Base-by-base conservation (phyloP, 2,113 vertebrate genomes). In the Nothoprocta perdicaria region DNA sequence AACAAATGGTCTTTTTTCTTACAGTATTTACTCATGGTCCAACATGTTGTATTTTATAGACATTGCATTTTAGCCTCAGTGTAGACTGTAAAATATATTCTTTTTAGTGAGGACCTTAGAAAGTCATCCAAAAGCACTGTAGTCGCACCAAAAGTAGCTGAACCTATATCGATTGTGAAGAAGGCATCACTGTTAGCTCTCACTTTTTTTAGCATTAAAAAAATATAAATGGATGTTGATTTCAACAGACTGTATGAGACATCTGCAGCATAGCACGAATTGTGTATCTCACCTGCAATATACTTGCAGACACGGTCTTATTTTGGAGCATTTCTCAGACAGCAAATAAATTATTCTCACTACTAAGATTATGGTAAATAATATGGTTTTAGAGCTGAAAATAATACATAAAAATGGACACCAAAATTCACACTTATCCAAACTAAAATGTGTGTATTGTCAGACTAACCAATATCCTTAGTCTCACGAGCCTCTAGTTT, bases 11-110 rank as follows among this genome's bases (percentile, higher is more conserved):
- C 86, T 95, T 90, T 81, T 80, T 94, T 88, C 62, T 82, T 77
- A 92, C 93, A 89, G 46, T 75, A 89, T 97, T 97, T 96, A 72
- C 72, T 92, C 86, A 77, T 38, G 94, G 87, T 91, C 92, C 92
- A 95, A 95, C 95, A 96, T 55, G 40, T 75, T 77, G 48, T n/a
- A 65, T 96, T 62, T 97, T 95, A 89, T 63, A 83, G 78, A 93
- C 86, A 91, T 15, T 91, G 81, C 74, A 85, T 96, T 96, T 97
- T 92, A 96, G 71, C 38, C 90, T 90, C 62, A 86, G 84, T 93
- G 86, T 67, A 92, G 95, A 76, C 68, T 52, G 61, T 73, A 89
- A 80, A 92, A 85, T 48, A 72, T 81, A 87, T 92, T 82, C 55
- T 90, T 95, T 88, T 81, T 77, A 63, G 78, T 55, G 88, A 94